Base-by-base conservation (phyloP, 2,113 vertebrate species). In the Amphiprion ocellaris region DNA sequence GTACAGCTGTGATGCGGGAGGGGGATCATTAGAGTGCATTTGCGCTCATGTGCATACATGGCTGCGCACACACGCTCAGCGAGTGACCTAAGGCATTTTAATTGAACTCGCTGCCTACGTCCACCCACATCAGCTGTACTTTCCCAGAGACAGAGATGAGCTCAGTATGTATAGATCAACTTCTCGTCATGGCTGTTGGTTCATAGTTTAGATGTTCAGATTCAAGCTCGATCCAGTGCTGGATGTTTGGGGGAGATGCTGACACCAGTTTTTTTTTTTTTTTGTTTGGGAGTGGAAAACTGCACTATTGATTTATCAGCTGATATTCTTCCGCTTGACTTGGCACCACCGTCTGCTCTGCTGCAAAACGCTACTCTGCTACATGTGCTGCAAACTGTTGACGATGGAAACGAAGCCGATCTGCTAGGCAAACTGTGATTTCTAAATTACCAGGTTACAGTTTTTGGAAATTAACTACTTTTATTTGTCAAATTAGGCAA, bases 61-160 rank as follows among this genome's bases (percentile, higher is more conserved):
- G 30, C 19, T 53, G 8, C 26, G 37, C 39, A n/a, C 50, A 15
- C 61, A 26, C 11, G 11, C 39, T 17, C 19, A 26, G 46, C n/a
- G 5, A 74, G 64, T 37, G 62, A 56, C 81, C 61, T 26, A 53
- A 72, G 74, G 71, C 58, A 11, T 12, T 69, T 75, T 79, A 69
- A 83, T 77, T 85, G 61, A 72, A 71, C 75, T 50, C 71, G 1
- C 63, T 64, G 82, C 72, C 74, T 68, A 64, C 82, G 50, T 83
- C 54, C 64, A 21, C 85, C 77, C 69, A 76, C 82, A 63, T 37
- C 24, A 19, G 8, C 63, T 68, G 60, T 60, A 49, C 44, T 63
- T 60, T 65, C 44, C 24, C 73, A 68, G 10, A 60, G 69, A 24
- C 15, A 49, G 21, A 66, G 59, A 69, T 52, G 52, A 23, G 61